These are phyloP conservation scores for Blastomussa wellsi DNA, from an alignment of 92 coral and sea anemone species.

Conservation along the genomic window DNA sequence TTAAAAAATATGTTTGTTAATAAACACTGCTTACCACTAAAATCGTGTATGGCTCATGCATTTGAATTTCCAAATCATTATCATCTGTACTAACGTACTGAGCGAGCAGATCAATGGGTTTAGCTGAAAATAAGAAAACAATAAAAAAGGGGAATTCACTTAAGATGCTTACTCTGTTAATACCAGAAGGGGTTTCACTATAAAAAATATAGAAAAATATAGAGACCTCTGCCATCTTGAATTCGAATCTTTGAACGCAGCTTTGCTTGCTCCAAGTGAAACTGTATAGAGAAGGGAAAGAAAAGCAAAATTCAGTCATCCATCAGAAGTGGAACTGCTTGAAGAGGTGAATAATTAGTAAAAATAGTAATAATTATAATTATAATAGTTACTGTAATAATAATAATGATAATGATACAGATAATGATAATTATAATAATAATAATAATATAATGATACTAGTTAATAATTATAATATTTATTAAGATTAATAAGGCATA, in stretches of 20 bases:
- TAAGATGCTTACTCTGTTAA: background rate
- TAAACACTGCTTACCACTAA: slow-evolving; percentile 73
- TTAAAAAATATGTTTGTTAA: no score
- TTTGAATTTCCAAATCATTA: slow-evolving; percentile 87
- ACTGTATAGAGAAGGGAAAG: slow-evolving; percentile 43
- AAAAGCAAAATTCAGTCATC: background rate
- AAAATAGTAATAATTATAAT: no score
- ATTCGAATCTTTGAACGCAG: slow-evolving; percentile 90
- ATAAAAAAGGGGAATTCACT: background rate
- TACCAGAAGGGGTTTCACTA: background rate
- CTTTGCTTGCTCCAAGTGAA: slow-evolving; percentile 93
- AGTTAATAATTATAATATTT: no score
- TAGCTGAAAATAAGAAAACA: slow-evolving; percentile 46
- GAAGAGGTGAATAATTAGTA: background rate
- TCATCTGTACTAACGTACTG: slow-evolving; percentile 85
- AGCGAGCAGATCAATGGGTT: slow-evolving; percentile 96
- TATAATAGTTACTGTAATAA: no score
- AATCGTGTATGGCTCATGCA: slow-evolving; percentile 97
- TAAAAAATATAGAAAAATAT: background rate
- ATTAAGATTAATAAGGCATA: slow-evolving; percentile 1
- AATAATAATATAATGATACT: no score
- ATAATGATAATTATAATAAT: no score
- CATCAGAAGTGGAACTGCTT: background rate
- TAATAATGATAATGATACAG: no score
- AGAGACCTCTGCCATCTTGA: slow-evolving; percentile 88